Percentiles rank a stretch among this genome's conserved stretches.
phyloP scores from a whole-genome alignment of 2,888 invertebrate species.

The Macrophya annulata region DNA sequence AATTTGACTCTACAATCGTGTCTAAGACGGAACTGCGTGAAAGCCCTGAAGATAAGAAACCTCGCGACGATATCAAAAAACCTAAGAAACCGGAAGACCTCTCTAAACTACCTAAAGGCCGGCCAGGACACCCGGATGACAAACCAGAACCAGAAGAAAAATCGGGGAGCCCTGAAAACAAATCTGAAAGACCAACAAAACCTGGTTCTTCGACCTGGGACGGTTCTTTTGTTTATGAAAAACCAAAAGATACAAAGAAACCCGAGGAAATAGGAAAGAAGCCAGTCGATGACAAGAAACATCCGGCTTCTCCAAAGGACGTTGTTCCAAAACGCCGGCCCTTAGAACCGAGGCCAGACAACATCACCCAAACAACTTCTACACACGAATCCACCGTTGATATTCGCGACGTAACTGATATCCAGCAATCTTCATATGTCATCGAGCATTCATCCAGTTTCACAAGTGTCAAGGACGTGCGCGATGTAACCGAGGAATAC shows the following conservation, averaged over 20 bases:
- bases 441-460: conserved; percentile 73
- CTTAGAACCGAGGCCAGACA: conserved; percentile 56
- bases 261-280: conserved; percentile 57
- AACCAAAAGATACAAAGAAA: conserved; percentile 61
- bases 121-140: conserved; percentile 48
- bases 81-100: conserved; percentile 40
- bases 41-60: conserved; percentile 38
- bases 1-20: conserved; percentile 71
- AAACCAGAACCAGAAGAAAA: conserved; percentile 57
- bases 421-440: conserved; percentile 71
- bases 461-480: conserved; percentile 70
- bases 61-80: conserved; percentile 24
- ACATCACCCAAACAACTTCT: conserved; percentile 56
- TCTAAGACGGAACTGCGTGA: conserved; percentile 67
- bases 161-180: conserved; percentile 66
- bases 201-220: conserved; percentile 74
- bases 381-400: conserved; percentile 60
- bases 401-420: conserved; percentile 78
- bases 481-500: conserved; percentile 78
- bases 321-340: conserved; percentile 45
- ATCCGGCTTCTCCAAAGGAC: conserved; percentile 59
- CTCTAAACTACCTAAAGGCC: conserved; percentile 15
- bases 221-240: conserved; percentile 69
- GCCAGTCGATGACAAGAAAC: conserved; percentile 49
- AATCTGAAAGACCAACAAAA: conserved; percentile 66